Evolutionary conservation across 2,797 vertebrate species (phyloP), one percentile per base, ranked within the genome.

Genomic region (Brachymystax lenok): DNA sequence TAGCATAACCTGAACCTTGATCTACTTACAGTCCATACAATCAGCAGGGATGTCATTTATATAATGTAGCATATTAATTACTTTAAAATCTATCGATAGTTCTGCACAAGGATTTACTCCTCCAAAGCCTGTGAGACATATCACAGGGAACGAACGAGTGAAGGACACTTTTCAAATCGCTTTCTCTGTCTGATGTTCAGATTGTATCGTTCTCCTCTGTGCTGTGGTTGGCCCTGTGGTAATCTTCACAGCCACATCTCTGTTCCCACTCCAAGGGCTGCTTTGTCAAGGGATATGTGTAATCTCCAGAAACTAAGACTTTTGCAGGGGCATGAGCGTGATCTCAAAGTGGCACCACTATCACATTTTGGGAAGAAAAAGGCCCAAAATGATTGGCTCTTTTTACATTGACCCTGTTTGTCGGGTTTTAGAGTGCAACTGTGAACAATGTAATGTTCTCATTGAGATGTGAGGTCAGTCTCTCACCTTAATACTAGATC

Each of bases 211-310:
- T 79, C 77, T 85, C 77, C 74, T 80, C 79, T 79, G 76, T 81
- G 80, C 74, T n/a, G 73, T 19, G 56, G 77, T 59, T 40, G 51
- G 13, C 56, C 56, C 56, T 61, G n/a, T 24, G n/a, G 6, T 61
- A 61, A 61, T 61, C 19, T 61, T 19, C 16, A n/a, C 56, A 7
- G 19, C 19, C 19, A 61, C 56, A 61, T 61, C 56, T 61, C 73
- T 81, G 77, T 79, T 84, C 71, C 77, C 74, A 54, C 50, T 69
- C 51, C 61, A 80, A 69, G 80, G 61, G 75, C 78, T 59, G 63
- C 81, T 84, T 85, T 83, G 77, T 85, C 71, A 68, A 77, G 75
- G 82, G 87, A 87, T 84, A 82, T 84, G 73, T 86, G 81, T 84
- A 78, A 90, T 80, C 74, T 83, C 51, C 71, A 74, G 75, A 33